A percentile compares a stretch with the other conserved stretches of the same genome.
These are phyloP conservation scores for Centropyge bicolor DNA, from an alignment of 2,797 vertebrate species.

Conservation along the genomic window DNA sequence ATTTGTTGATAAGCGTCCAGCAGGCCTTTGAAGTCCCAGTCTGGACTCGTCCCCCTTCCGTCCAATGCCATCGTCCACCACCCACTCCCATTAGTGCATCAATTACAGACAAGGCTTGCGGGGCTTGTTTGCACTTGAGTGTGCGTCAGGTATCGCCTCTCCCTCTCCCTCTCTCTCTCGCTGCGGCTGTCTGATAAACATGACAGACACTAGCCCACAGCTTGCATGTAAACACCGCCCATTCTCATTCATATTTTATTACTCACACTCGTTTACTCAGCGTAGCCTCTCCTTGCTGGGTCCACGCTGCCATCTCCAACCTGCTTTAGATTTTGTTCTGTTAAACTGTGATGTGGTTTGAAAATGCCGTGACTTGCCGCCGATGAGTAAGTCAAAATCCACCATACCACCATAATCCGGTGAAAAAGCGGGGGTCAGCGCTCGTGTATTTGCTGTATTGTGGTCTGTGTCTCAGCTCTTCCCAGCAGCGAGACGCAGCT, in stretches of 20 bases:
- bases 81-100: constrained; percentile 63
- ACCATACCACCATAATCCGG: neutral
- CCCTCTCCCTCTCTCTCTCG: constrained; percentile 29
- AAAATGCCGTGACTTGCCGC: constrained; percentile 19
- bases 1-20: constrained; percentile 73
- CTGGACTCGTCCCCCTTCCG: constrained; percentile 47
- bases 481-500: constrained; percentile 37
- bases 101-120: constrained; percentile 60
- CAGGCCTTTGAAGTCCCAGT: constrained; percentile 73
- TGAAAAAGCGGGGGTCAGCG: constrained; percentile 7
- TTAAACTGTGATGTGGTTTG: constrained; percentile 27
- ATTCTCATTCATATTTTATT: constrained; percentile 68
- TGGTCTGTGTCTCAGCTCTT: constrained; percentile 38
- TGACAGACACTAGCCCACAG: constrained; percentile 58
- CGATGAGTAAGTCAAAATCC: constrained; percentile 34
- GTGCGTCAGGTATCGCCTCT: constrained; percentile 49
- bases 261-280: constrained; percentile 59
- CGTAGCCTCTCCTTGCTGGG: neutral
- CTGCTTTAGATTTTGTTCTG: constrained; percentile 33
- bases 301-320: neutral
- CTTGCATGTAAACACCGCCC: constrained; percentile 64
- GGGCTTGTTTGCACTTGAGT: constrained; percentile 75
- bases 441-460: constrained; percentile 27
- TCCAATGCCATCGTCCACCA: constrained; percentile 7
- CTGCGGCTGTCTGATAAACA: constrained; percentile 57